phyloP scores from a whole-genome alignment of 2,888 invertebrate species.

The Pandemis cinnamomeana region DNA sequence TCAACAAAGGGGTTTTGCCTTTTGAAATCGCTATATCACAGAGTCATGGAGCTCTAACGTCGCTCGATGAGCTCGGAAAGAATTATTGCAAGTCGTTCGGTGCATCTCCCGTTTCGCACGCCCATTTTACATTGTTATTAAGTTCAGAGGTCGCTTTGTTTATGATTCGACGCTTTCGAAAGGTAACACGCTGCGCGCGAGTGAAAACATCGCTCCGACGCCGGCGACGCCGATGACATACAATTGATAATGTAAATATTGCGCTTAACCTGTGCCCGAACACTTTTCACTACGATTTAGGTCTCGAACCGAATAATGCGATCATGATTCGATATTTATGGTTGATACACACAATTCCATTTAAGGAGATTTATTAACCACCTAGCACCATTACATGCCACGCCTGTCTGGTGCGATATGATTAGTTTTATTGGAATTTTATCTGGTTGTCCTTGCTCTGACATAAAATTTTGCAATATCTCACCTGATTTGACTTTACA shows the following conservation, averaged over 20 bases:
- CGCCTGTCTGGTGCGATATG: slow-evolving; percentile 39
- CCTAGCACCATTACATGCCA: slow-evolving; percentile 41
- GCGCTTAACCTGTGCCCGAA: slow-evolving; percentile 68
- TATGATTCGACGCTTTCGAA: slow-evolving; percentile 82
- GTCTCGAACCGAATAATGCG: slow-evolving; percentile 52
- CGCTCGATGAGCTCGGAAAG: slow-evolving; percentile 72
- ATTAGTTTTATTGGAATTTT: slow-evolving; percentile 43
- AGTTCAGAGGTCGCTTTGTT: slow-evolving; percentile 83
- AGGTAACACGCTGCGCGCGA: slow-evolving; percentile 78
- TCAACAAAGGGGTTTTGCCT: slow-evolving; percentile 69
- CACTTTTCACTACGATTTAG: slow-evolving; percentile 58
- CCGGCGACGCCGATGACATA: slow-evolving; percentile 76
- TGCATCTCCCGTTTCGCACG: slow-evolving; percentile 83
- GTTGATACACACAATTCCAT: slow-evolving; percentile 39
- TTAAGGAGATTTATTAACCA: slow-evolving; percentile 41
- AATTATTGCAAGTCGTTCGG: slow-evolving; percentile 77
- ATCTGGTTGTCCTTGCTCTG: slow-evolving; percentile 38
- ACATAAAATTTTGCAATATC: slow-evolving; percentile 34
- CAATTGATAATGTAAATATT: slow-evolving; percentile 81
- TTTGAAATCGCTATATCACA: slow-evolving; percentile 64
- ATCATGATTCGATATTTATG: slow-evolving; percentile 52
- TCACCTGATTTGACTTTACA: slow-evolving; percentile 32
- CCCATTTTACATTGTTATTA: slow-evolving; percentile 81
- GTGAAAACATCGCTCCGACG: slow-evolving; percentile 74
- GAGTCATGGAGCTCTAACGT: slow-evolving; percentile 68